A percentile compares a stretch with the other conserved stretches of the same genome.
phyloP scores from a whole-genome alignment of 2,888 invertebrate species.

The Hyppa rectilinea region DNA sequence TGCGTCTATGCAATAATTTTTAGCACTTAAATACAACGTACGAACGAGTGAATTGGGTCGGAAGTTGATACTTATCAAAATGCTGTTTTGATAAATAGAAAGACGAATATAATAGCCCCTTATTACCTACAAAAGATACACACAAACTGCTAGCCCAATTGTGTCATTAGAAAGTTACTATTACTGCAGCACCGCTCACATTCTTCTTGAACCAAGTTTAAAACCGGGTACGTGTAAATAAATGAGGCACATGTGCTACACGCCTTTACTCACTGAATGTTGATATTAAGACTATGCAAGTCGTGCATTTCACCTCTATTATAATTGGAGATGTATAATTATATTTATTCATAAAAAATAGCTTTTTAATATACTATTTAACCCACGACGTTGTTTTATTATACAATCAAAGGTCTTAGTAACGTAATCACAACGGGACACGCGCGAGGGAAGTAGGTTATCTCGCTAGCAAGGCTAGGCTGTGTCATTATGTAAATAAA shows the following conservation, averaged over 20 bases:
- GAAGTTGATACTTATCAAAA: slow-evolving; percentile 21
- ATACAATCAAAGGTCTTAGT: neutral
- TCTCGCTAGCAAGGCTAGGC: slow-evolving; percentile 21
- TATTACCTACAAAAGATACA: slow-evolving; percentile 21
- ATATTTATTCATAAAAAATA: slow-evolving; percentile 9
- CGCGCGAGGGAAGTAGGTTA: slow-evolving; percentile 41
- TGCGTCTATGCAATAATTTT: slow-evolving; percentile 4
- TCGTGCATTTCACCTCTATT: slow-evolving; percentile 18
- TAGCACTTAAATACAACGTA: slow-evolving; percentile 2
- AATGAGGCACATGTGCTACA: slow-evolving; percentile 8
- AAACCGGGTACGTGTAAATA: neutral
- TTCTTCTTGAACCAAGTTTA: slow-evolving; percentile 7
- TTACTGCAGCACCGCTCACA: slow-evolving; percentile 31
- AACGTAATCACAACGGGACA: slow-evolving; percentile 6
- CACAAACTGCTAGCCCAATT: slow-evolving; percentile 31
- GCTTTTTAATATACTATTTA: slow-evolving; percentile 44
- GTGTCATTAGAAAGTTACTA: slow-evolving; percentile 56
- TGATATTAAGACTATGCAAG: slow-evolving; percentile 7
- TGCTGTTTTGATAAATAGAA: slow-evolving; percentile 17
- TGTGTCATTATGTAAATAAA: slow-evolving; percentile 48
- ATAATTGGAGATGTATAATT: slow-evolving; percentile 29
- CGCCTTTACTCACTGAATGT: slow-evolving; percentile 5
- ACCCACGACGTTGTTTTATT: slow-evolving; percentile 45
- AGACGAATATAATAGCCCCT: slow-evolving; percentile 24
- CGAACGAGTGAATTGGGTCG: neutral